These are phyloP conservation scores for Polydrusus cervinus DNA, from an alignment of 2,888 invertebrate genomes.

Conservation along the genomic window DNA sequence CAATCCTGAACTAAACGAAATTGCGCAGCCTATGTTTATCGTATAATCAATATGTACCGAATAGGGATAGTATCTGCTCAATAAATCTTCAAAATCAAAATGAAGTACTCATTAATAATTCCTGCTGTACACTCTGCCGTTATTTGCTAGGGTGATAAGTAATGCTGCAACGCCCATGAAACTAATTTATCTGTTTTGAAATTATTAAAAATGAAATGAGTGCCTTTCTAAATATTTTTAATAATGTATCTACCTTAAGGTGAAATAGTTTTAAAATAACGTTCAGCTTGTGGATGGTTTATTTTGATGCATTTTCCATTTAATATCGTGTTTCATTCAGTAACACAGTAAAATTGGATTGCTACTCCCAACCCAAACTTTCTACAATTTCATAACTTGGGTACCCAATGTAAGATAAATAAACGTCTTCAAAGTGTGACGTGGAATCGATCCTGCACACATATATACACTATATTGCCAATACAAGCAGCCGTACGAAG, in stretches of 20 bases:
- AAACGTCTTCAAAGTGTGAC: too few species aligned
- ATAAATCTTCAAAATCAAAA: constrained; percentile 16
- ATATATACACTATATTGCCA: too few species aligned
- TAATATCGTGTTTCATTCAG: too few species aligned
- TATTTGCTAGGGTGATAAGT: not conserved
- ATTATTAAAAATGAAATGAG: not conserved
- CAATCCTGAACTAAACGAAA: not conserved
- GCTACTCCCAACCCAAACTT: too few species aligned
- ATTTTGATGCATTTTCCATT: too few species aligned
- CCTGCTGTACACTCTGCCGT: too few species aligned
- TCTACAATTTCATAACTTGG: too few species aligned
- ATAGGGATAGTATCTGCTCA: not conserved
- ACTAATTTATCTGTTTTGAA: not conserved
- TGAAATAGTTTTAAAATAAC: too few species aligned
- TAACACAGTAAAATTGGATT: too few species aligned
- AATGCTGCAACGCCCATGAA: not conserved
- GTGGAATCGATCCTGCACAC: too few species aligned
- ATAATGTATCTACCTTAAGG: not conserved
- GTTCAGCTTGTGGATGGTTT: not conserved
- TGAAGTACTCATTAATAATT: not conserved
- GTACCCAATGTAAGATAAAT: too few species aligned
- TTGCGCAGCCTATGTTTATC: not conserved
- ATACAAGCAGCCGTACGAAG: too few species aligned
- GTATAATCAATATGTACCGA: not conserved
- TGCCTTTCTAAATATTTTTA: constrained; percentile 18